phyloP scores from a whole-genome alignment of 2,113 vertebrate genomes.

The Sinocyclocheilus anophthalmus region DNA sequence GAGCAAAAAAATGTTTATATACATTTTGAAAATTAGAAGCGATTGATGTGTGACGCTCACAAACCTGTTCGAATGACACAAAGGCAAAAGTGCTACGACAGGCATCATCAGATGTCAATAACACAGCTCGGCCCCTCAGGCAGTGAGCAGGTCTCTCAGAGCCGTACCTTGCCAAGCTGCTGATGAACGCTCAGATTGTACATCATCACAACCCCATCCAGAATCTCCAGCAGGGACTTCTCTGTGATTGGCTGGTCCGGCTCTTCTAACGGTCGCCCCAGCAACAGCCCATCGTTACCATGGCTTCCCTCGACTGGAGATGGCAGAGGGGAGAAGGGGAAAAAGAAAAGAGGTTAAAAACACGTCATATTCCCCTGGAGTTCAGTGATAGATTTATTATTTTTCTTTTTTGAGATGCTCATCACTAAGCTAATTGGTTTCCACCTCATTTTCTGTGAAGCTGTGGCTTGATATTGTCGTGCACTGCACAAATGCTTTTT shows the following conservation, averaged over 20 bases:
- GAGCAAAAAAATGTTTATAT: no score
- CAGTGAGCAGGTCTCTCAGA: not conserved
- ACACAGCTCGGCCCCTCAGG: not conserved
- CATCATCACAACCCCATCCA: slow-evolving; percentile 96
- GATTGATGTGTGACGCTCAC: not conserved
- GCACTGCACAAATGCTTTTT: not conserved
- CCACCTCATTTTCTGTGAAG: slow-evolving; percentile 2
- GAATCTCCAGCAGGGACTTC: slow-evolving; percentile 92
- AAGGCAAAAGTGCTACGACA: not conserved
- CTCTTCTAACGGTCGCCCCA: slow-evolving; percentile 90
- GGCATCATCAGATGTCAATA: not conserved
- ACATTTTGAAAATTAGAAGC: not conserved
- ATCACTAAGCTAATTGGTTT: slow-evolving; percentile 46
- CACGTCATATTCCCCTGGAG: slow-evolving; percentile 23
- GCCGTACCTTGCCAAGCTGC: slow-evolving; percentile 92
- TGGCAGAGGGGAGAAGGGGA: not conserved
- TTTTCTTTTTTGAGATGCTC: not conserved
- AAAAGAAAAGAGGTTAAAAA: not conserved
- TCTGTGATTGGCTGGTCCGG: slow-evolving; percentile 87
- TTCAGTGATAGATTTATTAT: not conserved
- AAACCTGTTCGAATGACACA: not conserved
- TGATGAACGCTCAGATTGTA: slow-evolving; percentile 98
- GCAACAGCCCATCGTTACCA: slow-evolving; percentile 90
- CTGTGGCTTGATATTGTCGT: no score
- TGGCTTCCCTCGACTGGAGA: slow-evolving; percentile 89